phyloP scores from a whole-genome alignment of 2,113 vertebrate species.

The Callithrix jacchus region DNA sequence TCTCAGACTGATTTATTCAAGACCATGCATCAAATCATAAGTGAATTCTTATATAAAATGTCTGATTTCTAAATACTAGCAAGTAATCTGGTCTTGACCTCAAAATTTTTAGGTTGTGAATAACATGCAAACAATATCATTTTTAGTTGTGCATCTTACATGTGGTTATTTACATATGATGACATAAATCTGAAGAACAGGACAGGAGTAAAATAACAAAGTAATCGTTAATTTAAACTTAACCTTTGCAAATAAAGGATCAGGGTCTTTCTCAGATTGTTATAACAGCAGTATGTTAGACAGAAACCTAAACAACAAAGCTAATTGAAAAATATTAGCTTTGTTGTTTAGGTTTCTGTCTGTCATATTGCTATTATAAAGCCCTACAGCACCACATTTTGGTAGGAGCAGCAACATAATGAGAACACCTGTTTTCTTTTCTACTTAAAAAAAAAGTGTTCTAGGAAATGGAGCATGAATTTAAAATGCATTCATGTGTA shows the following conservation, averaged over 20 bases:
- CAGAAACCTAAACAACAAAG: too few relatives aligned
- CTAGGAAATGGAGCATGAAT: conserved; percentile 13
- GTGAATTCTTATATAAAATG: conserved; percentile 6
- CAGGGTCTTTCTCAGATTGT: too few relatives aligned
- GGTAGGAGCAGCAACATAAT: background rate
- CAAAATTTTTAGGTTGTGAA: background rate
- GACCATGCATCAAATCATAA: conserved; percentile 45
- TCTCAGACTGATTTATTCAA: conserved; percentile 22
- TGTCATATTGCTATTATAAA: background rate
- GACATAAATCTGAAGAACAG: background rate
- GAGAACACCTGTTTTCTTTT: background rate
- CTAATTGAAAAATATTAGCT: background rate
- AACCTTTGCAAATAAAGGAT: background rate
- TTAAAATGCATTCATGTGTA: conserved; percentile 7
- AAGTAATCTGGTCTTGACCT: conserved; percentile 39
- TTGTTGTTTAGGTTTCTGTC: background rate
- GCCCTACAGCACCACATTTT: background rate
- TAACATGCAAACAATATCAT: background rate
- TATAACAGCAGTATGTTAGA: too few relatives aligned
- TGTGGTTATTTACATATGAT: conserved; percentile 23
- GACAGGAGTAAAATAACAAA: background rate
- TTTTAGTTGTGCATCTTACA: background rate
- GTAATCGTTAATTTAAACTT: background rate
- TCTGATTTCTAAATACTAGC: conserved; percentile 42
- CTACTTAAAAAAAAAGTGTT: conserved; percentile 4